These are phyloP conservation scores for Drosophila funebris DNA, from an alignment of 1,140 invertebrate genomes.

Conservation along the genomic window DNA sequence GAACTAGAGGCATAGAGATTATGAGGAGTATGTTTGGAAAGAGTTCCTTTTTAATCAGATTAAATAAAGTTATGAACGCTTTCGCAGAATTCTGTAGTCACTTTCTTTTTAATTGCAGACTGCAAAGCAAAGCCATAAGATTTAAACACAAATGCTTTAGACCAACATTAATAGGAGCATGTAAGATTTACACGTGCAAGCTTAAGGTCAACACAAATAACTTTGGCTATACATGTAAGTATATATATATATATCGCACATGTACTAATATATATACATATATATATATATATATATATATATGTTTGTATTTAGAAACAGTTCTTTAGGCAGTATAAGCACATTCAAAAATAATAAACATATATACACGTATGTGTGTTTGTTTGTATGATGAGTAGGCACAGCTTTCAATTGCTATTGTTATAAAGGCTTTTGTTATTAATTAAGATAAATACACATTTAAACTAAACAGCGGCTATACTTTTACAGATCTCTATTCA, in stretches of 20 bases:
- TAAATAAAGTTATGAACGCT: not conserved
- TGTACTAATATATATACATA: conserved; percentile 1
- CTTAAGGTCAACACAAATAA: conserved; percentile 53
- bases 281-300: conserved; percentile 2
- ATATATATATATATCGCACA: conserved; percentile 5
- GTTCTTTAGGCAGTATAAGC: conserved; percentile 8
- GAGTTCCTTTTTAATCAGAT: no score
- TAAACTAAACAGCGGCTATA: conserved; percentile 21
- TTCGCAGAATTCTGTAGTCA: not conserved
- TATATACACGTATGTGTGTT: not conserved
- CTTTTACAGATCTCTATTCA: conserved; percentile 31
- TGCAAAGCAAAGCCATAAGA: conserved; percentile 18
- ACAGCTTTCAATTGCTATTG: conserved; percentile 34
- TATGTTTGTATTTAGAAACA: conserved; percentile 1
- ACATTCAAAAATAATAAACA: conserved; percentile 23
- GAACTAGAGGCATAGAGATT: no score
- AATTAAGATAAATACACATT: conserved; percentile 41
- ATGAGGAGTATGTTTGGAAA: no score
- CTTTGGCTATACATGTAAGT: conserved; percentile 19
- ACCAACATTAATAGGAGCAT: conserved; percentile 6
- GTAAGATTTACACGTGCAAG: conserved; percentile 41
- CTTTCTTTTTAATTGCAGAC: not conserved
- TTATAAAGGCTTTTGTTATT: conserved; percentile 33
- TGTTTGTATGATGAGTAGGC: not conserved
- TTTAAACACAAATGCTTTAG: conserved; percentile 13